A percentile compares a stretch with the other conserved stretches of the same genome.
Evolutionary conservation across 2,113 vertebrate genomes (phyloP).

Genomic region (Atherinomorus stipes): DNA sequence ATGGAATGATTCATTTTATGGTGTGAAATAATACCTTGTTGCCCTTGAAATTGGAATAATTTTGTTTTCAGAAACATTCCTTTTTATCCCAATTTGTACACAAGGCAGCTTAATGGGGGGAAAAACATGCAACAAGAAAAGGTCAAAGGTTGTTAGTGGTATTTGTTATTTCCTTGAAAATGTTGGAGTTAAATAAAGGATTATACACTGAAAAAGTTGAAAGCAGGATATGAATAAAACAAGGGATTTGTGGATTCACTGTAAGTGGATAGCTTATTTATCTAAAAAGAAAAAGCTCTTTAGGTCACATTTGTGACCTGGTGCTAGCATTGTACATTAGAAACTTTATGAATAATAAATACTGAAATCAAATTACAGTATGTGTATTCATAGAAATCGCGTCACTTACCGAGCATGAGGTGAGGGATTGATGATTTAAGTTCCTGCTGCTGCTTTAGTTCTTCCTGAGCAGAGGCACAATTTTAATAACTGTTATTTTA

Average conservation of each 20-base stretch:
- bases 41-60: too few species aligned
- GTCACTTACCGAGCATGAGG: too few species aligned
- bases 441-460: not conserved
- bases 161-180: conserved; percentile 21
- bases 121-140: conserved; percentile 3
- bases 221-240: conserved; percentile 11
- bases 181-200: conserved; percentile 41
- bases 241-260: conserved; percentile 30
- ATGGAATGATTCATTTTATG: not conserved
- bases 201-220: conserved; percentile 47
- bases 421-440: not conserved
- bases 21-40: not conserved
- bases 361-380: conserved; percentile 15
- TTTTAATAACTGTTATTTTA: too few species aligned
- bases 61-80: too few species aligned
- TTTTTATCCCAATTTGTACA: too few species aligned
- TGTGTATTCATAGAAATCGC: too few species aligned
- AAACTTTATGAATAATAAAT: conserved; percentile 22
- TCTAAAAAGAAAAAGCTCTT: conserved; percentile 13
- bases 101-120: too few species aligned
- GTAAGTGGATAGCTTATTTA: conserved; percentile 35
- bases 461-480: not conserved
- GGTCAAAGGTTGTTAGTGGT: conserved; percentile 6
- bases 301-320: conserved; percentile 1
- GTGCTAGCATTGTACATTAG: not conserved